These are phyloP conservation scores for Drosophila emarginata DNA, from an alignment of 2,888 invertebrate species.

Conservation along the genomic window DNA sequence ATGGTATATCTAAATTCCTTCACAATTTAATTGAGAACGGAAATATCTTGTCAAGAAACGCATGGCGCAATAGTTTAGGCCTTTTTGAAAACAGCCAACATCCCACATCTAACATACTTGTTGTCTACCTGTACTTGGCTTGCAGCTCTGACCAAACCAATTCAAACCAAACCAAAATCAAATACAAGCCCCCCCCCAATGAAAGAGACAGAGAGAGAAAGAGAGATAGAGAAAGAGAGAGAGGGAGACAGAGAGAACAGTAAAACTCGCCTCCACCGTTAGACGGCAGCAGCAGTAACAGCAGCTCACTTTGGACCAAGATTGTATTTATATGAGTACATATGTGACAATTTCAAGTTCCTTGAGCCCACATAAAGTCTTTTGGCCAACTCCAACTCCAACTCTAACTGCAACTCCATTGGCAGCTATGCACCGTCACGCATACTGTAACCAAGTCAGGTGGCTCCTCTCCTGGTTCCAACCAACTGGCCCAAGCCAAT, in stretches of 20 bases:
- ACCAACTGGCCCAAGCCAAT: slow-evolving; percentile 43
- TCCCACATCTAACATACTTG: slow-evolving; percentile 34
- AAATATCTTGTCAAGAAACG: slow-evolving; percentile 54
- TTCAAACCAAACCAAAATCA: slow-evolving; percentile 1
- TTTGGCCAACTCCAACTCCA: slow-evolving; percentile 9
- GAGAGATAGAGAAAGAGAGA: too few species aligned
- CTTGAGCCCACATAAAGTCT: slow-evolving; percentile 69
- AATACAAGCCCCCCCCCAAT: too few species aligned
- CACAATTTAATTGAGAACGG: slow-evolving; percentile 65
- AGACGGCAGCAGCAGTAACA: slow-evolving; percentile 40
- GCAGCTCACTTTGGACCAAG: not conserved
- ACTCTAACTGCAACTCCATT: slow-evolving; percentile 17
- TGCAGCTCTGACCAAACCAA: slow-evolving; percentile 1
- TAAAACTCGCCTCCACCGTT: slow-evolving; percentile 57
- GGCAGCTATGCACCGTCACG: slow-evolving; percentile 54
- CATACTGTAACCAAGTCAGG: slow-evolving; percentile 63
- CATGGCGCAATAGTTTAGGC: slow-evolving; percentile 51
- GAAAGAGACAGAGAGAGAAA: too few species aligned
- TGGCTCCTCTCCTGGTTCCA: slow-evolving; percentile 32
- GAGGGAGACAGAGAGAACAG: not conserved
- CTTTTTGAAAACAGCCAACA: slow-evolving; percentile 39
- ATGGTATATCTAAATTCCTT: slow-evolving; percentile 9
- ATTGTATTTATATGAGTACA: slow-evolving; percentile 1
- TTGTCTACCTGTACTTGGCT: slow-evolving; percentile 10
- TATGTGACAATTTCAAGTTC: slow-evolving; percentile 74